Evolutionary conservation across 2,797 vertebrate genomes (phyloP).

Genomic region (Gallinago nigripennis): DNA sequence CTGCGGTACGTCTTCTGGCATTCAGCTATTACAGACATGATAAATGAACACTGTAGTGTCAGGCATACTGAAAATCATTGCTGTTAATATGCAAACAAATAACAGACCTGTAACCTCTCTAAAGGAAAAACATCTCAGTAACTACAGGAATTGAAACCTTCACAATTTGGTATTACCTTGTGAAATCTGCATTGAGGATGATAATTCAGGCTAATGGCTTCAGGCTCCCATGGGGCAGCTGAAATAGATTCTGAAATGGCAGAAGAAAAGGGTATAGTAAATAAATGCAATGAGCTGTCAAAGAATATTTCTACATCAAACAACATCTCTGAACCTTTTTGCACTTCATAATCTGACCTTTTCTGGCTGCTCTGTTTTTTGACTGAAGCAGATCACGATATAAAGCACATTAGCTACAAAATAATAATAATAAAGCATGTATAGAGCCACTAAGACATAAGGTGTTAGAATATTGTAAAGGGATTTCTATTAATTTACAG

Average conservation of each 20-base stretch:
- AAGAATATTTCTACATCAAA: slow-evolving; percentile 72
- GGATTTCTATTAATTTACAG: slow-evolving; percentile 73
- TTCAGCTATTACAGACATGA: neutral
- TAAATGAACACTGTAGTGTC: neutral
- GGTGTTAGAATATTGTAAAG: slow-evolving; percentile 49
- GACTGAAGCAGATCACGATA: neutral
- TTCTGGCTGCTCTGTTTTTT: neutral
- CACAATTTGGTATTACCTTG: slow-evolving; percentile 55
- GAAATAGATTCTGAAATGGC: slow-evolving; percentile 73
- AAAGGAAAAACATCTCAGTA: slow-evolving; percentile 12
- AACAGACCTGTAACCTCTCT: slow-evolving; percentile 21
- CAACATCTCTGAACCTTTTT: slow-evolving; percentile 50
- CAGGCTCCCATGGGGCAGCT: slow-evolving; percentile 56
- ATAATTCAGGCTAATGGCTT: slow-evolving; percentile 76
- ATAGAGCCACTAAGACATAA: slow-evolving; percentile 56
- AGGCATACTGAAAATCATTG: slow-evolving; percentile 24
- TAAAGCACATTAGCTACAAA: neutral
- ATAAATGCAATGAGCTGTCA: slow-evolving; percentile 78
- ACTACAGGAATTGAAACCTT: slow-evolving; percentile 45
- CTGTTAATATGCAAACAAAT: slow-evolving; percentile 35
- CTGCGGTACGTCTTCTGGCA: neutral
- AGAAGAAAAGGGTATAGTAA: slow-evolving; percentile 73
- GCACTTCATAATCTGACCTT: slow-evolving; percentile 59
- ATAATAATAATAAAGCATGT: neutral
- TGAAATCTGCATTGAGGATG: slow-evolving; percentile 72